Base-by-base conservation (phyloP, 1,140 invertebrate genomes). In the Papilio dardanus region DNA sequence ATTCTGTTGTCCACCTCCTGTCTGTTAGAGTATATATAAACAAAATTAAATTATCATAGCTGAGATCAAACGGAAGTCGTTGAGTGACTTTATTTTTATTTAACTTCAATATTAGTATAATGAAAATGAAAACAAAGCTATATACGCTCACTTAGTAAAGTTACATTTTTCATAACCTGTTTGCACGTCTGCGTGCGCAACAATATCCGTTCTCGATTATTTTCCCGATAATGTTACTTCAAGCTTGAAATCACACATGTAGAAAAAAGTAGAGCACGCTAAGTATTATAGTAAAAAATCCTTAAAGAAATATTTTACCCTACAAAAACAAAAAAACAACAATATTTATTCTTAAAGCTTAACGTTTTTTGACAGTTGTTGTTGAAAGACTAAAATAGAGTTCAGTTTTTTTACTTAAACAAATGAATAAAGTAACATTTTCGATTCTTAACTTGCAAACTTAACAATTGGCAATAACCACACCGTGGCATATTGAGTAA, bases 381-480 rank as follows among this genome's bases (percentile, higher is more conserved):
- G 7, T 62, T 62, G 12, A 12, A 30, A 30, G 21, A 4, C 28
- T 28, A 54, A 12, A 24, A 12, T 24, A 62, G 0, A 30, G 2
- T 30, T 62, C n/a, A n/a, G n/a, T n/a, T 19, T 46, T 19, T 0
- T n/a, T 46, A 7, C 8, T 5, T 28, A 62, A 14, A 40, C 19
- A 6, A 14, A 37, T 40, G 19, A 40, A 37, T 69, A 21, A 37
- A 40, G 33, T 40, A 69, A 69, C 42, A 28, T 42, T 21, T 24
- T 42, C 21, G 35, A 42, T 69, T 42, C 67, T 69, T 10, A 4
- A 24, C 16, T 40, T 68, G n/a, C 35, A 68, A 31, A 42, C 67
- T 24, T 68, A 68, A 68, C n/a, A 69, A 42, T 69, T 30, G 67
- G 67, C 35, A 69, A 69, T 42, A 69, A 42, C 67, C 67, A 40